Evolutionary conservation across 2,888 invertebrate species (phyloP), one percentile per base, ranked within the genome.

Genomic region (Labia minor): DNA sequence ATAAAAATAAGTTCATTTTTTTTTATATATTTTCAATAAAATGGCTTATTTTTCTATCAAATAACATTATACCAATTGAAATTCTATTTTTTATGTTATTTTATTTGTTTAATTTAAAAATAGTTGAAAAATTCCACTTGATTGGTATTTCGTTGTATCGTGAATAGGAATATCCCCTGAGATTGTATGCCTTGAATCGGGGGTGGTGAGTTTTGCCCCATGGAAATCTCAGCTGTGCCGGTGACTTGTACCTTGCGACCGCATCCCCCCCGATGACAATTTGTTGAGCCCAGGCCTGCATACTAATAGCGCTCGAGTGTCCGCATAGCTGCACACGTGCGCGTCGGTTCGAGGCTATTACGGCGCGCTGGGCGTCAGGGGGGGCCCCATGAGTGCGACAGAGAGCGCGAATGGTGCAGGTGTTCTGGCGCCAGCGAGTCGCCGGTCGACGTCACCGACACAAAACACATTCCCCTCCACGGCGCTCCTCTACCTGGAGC

Each of bases 401-500:
- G 49, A 49, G 49, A 49, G 49, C 14, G 49, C 49, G n/a, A 16
- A 49, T 11, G 49, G n/a, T 49, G 49, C 49, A 49, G 49, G 49
- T 49, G 49, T 49, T 49, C 49, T 49, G 49, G 49, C 49, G 49
- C 49, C 49, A 49, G 49, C 49, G 49, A 49, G 49, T 49, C 49
- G 49, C 49, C 49, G 49, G 14, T 14, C 49, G 49, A 49, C 49
- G 49, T 49, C 49, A 49, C 49, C 49, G 49, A 4, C 33, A 33
- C 33, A 33, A 33, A 33, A 33, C 33, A 33, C 33, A 26, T 26
- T 26, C 26, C 26, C 26, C 8, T 26, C 26, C 26, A 26, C 26
- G 26, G 26, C 49, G 49, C 49, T 49, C 14, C n/a, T 49, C 49
- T 49, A 49, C 49, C 49, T 49, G 49, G n/a, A 49, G 14, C 49